A percentile compares a stretch with the other conserved stretches of the same genome.
Evolutionary conservation across 2,113 vertebrate genomes (phyloP).

Genomic region (Mustela lutreola): DNA sequence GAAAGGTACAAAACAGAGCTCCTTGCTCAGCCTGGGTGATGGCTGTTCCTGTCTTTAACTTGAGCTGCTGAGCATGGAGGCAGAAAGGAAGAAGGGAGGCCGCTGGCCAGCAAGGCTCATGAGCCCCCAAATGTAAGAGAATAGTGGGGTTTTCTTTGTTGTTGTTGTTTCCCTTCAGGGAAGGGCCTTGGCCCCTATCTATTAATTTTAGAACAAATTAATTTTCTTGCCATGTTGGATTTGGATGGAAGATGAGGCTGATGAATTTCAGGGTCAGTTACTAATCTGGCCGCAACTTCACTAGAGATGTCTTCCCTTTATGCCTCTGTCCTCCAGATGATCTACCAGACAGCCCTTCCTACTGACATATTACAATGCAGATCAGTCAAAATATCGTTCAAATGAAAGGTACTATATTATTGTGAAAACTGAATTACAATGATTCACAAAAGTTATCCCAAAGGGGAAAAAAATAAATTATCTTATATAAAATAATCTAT

Average conservation of each 20-base stretch:
- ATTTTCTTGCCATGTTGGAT: constrained; percentile 54
- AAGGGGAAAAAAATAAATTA: constrained; percentile 90
- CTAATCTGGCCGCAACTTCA: background rate
- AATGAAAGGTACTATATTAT: constrained; percentile 67
- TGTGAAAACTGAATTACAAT: constrained; percentile 79
- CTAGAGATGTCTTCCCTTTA: constrained; percentile 44
- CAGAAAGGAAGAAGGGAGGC: background rate
- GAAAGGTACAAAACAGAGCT: background rate
- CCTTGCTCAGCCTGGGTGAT: accelerated
- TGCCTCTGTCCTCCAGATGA: background rate
- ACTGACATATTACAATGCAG: constrained; percentile 80
- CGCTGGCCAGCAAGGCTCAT: background rate
- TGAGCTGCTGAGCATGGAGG: background rate
- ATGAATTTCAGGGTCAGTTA: background rate
- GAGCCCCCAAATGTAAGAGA: background rate
- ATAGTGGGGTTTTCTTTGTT: accelerated
- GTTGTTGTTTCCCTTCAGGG: background rate
- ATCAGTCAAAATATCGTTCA: constrained; percentile 86
- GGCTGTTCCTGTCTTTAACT: background rate
- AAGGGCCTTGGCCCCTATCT: background rate
- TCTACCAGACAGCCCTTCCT: constrained; percentile 61
- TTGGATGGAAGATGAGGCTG: background rate
- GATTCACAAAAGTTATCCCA: constrained; percentile 85
- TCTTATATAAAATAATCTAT: constrained; percentile 88
- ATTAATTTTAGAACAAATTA: background rate